Conservation (phyloP, 2,113 vertebrate species). For the Thinocorus orbignyianus region DNA sequence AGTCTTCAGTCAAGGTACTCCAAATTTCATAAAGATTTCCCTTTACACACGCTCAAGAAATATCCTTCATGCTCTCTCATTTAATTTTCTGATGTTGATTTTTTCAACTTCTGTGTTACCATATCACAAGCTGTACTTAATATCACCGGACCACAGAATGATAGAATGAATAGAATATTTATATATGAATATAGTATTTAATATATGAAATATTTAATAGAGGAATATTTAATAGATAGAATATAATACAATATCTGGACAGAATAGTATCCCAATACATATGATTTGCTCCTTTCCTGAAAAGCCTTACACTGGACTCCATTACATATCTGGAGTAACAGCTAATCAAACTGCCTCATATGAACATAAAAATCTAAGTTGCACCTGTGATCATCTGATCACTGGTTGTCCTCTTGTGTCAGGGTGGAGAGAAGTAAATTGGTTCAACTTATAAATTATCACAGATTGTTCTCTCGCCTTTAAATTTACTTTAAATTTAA, state of each 20-base stretch:
- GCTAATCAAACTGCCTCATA: neutral
- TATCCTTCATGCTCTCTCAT: neutral
- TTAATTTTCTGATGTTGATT: neutral
- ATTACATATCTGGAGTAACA: neutral
- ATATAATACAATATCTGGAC: no score
- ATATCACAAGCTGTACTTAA: neutral
- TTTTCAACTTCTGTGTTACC: neutral
- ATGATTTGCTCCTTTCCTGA: neutral
- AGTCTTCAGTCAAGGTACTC: neutral
- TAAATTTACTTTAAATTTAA: neutral
- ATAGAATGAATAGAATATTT: no score
- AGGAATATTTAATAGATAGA: no score
- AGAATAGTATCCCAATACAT: neutral
- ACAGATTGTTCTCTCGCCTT: neutral
- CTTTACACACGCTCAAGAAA: rapidly evolving
- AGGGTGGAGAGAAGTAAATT: neutral
- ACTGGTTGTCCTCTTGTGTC: neutral
- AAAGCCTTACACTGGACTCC: neutral
- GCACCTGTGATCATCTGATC: neutral
- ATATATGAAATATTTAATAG: no score
- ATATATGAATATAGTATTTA: no score
- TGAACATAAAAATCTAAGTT: neutral
- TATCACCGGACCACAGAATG: neutral
- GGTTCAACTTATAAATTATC: neutral
- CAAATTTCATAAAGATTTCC: neutral